These are phyloP conservation scores for Spinibarbus caldwelli DNA, from an alignment of 2,797 vertebrate species.

Conservation along the genomic window DNA sequence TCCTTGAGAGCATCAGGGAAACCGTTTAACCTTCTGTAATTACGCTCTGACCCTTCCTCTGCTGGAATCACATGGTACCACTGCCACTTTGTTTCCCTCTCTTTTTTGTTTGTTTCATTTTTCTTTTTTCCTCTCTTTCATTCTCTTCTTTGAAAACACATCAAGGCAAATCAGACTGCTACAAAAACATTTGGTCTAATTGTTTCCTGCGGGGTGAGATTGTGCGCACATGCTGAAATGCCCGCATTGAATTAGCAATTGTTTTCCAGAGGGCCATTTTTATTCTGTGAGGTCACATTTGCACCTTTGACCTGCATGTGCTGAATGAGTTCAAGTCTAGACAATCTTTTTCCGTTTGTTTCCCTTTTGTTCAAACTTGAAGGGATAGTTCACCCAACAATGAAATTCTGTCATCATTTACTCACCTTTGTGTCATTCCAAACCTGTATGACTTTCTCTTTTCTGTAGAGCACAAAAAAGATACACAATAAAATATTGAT, in stretches of 20 bases:
- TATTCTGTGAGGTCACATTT: conserved; percentile 38
- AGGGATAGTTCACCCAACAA: not conserved
- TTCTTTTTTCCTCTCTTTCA: conserved; percentile 54
- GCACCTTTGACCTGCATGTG: conserved; percentile 50
- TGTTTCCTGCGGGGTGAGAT: conserved; percentile 65
- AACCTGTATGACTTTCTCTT: not conserved
- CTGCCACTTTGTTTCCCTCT: conserved; percentile 57
- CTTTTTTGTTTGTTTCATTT: conserved; percentile 59
- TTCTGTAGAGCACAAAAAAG: not conserved
- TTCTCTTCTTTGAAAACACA: conserved; percentile 71
- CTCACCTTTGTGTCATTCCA: not conserved
- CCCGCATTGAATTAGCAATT: conserved; percentile 7
- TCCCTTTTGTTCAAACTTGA: not conserved
- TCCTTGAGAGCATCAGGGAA: conserved; percentile 65
- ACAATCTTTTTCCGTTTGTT: not conserved
- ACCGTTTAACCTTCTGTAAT: conserved; percentile 78
- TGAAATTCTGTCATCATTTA: not conserved
- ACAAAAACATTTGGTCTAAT: conserved; percentile 70
- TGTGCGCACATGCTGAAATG: conserved; percentile 54
- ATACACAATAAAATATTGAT: not conserved
- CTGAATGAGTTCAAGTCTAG: conserved; percentile 12
- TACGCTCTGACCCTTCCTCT: conserved; percentile 71
- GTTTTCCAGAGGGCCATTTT: conserved; percentile 38
- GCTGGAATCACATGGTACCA: conserved; percentile 65
- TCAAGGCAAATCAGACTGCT: conserved; percentile 66